A percentile compares a stretch with the other conserved stretches of the same genome.
Evolutionary conservation across 2,888 invertebrate species (phyloP).

Genomic region (Galerucella nymphaeae): DNA sequence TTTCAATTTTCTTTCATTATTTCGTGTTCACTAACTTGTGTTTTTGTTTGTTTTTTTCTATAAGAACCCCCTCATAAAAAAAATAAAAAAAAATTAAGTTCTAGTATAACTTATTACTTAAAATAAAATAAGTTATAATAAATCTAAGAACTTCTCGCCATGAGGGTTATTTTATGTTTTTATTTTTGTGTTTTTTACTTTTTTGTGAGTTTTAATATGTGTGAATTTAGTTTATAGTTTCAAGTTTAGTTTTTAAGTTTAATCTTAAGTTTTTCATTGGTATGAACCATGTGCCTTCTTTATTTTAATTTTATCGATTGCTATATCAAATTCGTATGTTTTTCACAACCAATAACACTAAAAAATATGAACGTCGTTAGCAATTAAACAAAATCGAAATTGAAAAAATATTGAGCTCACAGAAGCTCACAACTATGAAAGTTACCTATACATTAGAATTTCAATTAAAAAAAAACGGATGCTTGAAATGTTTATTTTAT

Average conservation of each 20-base stretch:
- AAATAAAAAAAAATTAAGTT: slow-evolving; percentile 20
- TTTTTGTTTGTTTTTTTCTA: slow-evolving; percentile 25
- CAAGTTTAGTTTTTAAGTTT: slow-evolving; percentile 12
- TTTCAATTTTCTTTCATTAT: no score
- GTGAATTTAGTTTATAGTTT: slow-evolving; percentile 18
- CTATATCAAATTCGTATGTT: slow-evolving; percentile 4
- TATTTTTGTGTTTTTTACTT: slow-evolving; percentile 6
- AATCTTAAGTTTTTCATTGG: slow-evolving; percentile 17
- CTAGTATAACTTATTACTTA: slow-evolving; percentile 6
- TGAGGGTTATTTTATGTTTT: slow-evolving; percentile 23
- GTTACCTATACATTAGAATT: no score
- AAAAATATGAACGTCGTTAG: not conserved
- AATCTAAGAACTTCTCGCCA: slow-evolving; percentile 12
- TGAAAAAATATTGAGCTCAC: not conserved
- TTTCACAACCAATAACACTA: slow-evolving; percentile 1
- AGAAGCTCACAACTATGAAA: not conserved
- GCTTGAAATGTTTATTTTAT: no score
- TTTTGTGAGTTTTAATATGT: slow-evolving; percentile 15
- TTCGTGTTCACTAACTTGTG: slow-evolving; percentile 7
- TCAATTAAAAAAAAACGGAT: no score
- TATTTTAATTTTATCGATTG: not conserved
- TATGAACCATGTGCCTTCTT: slow-evolving; percentile 24
- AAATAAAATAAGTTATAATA: slow-evolving; percentile 14
- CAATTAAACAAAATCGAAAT: not conserved
- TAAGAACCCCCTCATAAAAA: slow-evolving; percentile 34